Conservation (phyloP, 1,140 invertebrate genomes). For the Eumaeus atala region DNA sequence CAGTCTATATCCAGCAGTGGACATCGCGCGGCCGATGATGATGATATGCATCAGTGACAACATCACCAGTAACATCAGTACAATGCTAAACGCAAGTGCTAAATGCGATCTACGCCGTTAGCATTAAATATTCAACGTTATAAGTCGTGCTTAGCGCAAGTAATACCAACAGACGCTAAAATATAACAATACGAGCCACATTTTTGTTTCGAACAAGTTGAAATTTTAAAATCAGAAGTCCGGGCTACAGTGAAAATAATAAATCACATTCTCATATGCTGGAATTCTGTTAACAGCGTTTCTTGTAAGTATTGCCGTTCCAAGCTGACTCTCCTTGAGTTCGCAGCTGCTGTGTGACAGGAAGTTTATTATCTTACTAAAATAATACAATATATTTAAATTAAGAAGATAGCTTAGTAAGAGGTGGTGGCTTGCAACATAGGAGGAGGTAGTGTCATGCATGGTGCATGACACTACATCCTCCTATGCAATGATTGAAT, state of each 20-base stretch:
- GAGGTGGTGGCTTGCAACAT: too few relatives aligned
- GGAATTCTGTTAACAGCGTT: slow-evolving; percentile 8
- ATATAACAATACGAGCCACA: slow-evolving; percentile 7
- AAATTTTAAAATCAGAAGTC: slow-evolving; percentile 8
- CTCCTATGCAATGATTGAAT: too few relatives aligned
- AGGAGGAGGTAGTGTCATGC: too few relatives aligned
- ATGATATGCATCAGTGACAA: too few relatives aligned
- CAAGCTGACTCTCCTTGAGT: neutral
- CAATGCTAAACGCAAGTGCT: neutral
- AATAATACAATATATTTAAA: neutral
- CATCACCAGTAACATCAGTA: neutral
- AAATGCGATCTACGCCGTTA: neutral
- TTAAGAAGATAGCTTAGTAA: too few relatives aligned
- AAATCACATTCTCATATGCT: slow-evolving; percentile 7
- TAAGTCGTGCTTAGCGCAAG: neutral
- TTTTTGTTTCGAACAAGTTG: neutral
- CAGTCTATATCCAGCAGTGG: too few relatives aligned
- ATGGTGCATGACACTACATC: too few relatives aligned
- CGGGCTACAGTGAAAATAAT: slow-evolving; percentile 6
- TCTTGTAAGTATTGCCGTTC: slow-evolving; percentile 4
- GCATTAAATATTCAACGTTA: slow-evolving; percentile 1
- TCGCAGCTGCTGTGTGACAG: slow-evolving; percentile 3
- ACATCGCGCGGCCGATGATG: too few relatives aligned
- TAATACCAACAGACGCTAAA: neutral
- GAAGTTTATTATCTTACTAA: slow-evolving; percentile 5